Conservation (phyloP, 2,888 invertebrate genomes). For the Lycaena phlaeas region DNA sequence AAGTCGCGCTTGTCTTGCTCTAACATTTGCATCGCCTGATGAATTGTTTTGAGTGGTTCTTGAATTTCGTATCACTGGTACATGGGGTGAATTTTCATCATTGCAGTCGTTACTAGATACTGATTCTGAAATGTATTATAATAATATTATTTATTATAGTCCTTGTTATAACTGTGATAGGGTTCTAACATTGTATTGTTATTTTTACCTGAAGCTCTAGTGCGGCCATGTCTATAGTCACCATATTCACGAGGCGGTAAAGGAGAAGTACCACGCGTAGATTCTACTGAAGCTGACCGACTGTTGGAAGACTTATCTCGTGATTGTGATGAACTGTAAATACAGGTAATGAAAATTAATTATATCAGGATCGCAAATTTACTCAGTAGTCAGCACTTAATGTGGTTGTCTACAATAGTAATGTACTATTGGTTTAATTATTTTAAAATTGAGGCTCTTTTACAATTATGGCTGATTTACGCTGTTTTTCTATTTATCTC, state of each 20-base stretch:
- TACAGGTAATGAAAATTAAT: too few species aligned
- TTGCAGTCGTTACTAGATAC: conserved; percentile 57
- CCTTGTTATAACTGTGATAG: too few species aligned
- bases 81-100: conserved; percentile 51
- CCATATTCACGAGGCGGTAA: conserved; percentile 50
- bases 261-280: conserved; percentile 49
- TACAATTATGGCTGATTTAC: too few species aligned
- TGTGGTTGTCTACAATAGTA: too few species aligned
- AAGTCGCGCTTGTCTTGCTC: conserved; percentile 59
- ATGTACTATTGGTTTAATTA: too few species aligned
- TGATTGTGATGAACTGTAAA: conserved; percentile 69
- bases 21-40: conserved; percentile 54
- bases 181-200: too few species aligned
- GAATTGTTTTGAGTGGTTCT: conserved; percentile 42
- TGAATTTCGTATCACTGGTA: conserved; percentile 55
- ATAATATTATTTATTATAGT: too few species aligned
- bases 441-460: too few species aligned
- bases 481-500: too few species aligned
- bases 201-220: conserved; percentile 56
- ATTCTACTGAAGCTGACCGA: conserved; percentile 64
- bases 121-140: conserved; percentile 41
- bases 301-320: conserved; percentile 79
- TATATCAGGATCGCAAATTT: too few species aligned
- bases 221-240: conserved; percentile 43
- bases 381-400: too few species aligned